These are phyloP conservation scores for Folsomia manolachei DNA, from an alignment of 2,888 invertebrate species.

Conservation along the genomic window DNA sequence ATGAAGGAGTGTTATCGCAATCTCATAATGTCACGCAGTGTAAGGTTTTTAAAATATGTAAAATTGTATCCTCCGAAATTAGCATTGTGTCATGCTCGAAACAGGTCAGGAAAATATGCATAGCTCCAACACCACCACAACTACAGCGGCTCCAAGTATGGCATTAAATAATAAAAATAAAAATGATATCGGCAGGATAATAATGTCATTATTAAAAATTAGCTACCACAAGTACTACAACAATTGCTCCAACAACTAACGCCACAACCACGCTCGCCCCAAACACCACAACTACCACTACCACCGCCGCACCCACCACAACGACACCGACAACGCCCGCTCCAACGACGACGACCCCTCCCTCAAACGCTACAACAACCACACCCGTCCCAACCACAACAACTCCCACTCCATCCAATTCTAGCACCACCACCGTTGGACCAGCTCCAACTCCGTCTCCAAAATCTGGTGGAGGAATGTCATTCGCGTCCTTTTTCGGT, in stretches of 20 bases:
- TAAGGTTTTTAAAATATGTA: not conserved
- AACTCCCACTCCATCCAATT: slow-evolving; percentile 16
- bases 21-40: not conserved
- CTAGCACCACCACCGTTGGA: not conserved
- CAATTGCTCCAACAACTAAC: slow-evolving; percentile 33
- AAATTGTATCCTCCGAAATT: not conserved
- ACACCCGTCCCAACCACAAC: slow-evolving; percentile 11
- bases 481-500: slow-evolving; percentile 46
- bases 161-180: not conserved
- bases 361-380: slow-evolving; percentile 14
- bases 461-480: slow-evolving; percentile 34
- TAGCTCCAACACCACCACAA: not conserved
- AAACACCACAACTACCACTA: slow-evolving; percentile 39
- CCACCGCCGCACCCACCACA: slow-evolving; percentile 23
- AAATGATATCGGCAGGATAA: not conserved
- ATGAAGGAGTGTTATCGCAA: not conserved
- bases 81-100: too few relatives aligned
- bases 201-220: too few relatives aligned
- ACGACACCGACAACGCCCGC: slow-evolving; percentile 24
- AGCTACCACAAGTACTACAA: slow-evolving; percentile 36
- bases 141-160: not conserved
- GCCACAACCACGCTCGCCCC: slow-evolving; percentile 32
- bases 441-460: slow-evolving; percentile 20
- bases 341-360: slow-evolving; percentile 21
- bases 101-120: not conserved